phyloP scores from a whole-genome alignment of 2,888 invertebrate genomes.

The Drosophila borborema region DNA sequence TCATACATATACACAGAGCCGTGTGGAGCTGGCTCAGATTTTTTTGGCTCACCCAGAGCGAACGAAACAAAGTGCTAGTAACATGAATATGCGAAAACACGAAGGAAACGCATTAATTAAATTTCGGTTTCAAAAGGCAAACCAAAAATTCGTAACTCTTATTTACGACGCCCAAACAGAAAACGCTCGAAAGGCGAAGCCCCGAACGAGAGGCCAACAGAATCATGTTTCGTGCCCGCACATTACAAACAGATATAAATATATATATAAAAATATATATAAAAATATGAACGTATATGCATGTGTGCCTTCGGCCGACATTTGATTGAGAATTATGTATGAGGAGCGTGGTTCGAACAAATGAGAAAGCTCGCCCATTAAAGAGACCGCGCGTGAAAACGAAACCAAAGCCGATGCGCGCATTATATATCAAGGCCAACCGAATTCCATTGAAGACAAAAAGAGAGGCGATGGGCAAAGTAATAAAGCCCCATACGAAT shows the following conservation, averaged over 20 bases:
- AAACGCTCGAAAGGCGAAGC: slow-evolving; percentile 23
- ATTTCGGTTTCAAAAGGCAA: slow-evolving; percentile 68
- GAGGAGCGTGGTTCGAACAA: slow-evolving; percentile 17
- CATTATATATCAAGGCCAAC: slow-evolving; percentile 64
- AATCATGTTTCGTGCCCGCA: slow-evolving; percentile 57
- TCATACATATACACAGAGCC: slow-evolving; percentile 15
- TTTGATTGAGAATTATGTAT: slow-evolving; percentile 70
- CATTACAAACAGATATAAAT: slow-evolving; percentile 42
- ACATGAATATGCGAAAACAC: slow-evolving; percentile 80
- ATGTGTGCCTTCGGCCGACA: slow-evolving; percentile 31
- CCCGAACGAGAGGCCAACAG: slow-evolving; percentile 16
- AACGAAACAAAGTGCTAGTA: slow-evolving; percentile 48
- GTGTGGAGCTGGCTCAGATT: slow-evolving; percentile 30
- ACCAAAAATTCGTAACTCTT: slow-evolving; percentile 62
- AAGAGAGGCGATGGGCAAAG: slow-evolving; percentile 37
- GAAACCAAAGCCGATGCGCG: slow-evolving; percentile 45
- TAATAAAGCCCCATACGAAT: slow-evolving; percentile 56
- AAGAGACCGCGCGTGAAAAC: slow-evolving; percentile 35
- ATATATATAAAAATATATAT: slow-evolving; percentile 29
- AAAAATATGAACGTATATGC: slow-evolving; percentile 6
- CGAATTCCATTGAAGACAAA: neutral
- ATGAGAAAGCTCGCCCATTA: slow-evolving; percentile 32
- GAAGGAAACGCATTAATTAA: slow-evolving; percentile 79
- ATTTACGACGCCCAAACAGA: slow-evolving; percentile 54
- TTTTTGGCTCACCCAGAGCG: slow-evolving; percentile 23